Base-by-base conservation (phyloP, 1,140 invertebrate species). In the Dryas iulia region DNA sequence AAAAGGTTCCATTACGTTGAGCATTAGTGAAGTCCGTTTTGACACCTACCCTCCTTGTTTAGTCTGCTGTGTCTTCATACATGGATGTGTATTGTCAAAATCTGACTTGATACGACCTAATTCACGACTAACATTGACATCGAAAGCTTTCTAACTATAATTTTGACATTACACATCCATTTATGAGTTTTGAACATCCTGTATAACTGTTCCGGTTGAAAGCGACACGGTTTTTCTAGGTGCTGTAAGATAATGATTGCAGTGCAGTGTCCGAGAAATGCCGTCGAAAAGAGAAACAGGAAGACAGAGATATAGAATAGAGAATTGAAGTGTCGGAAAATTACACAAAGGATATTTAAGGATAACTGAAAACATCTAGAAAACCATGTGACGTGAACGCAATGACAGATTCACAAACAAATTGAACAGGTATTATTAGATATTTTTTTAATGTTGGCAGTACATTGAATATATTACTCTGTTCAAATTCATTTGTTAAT, bases 1-100 rank as follows among this genome's bases (percentile, higher is more conserved):
- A 84, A 90, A 90, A 87, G 84, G 86, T 87, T 83, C 79, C 78
- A 70, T 78, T 66, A 71, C 58, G 81, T 81, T 85, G 78, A 83
- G 76, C 81, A 81, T 82, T 78, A 66, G 66, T 47, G 39, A 66
- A 72, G 73, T 77, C 71, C 73, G 67, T 69, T 67, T 76, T 68
- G 28, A 73, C 64, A 65, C 72, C 78, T 76, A 78, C 74, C 70
- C 71, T 70, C 70, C 64, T 64, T 65, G 78, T 77, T 69, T 53
- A 39, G 64, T 80, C 74, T 78, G 71, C 62, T 78, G 78, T 73
- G 69, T 69, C 66, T 70, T 47, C 61, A 70, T 31, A 57, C 31
- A 47, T 60, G 65, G 56, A 68, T 56, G 53, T 26, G 23, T 56
- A n/a, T 6, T 56, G 24, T 73, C 31, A 56, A 60, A 70, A 35